Evolutionary conservation across 2,888 invertebrate genomes (phyloP), one percentile per base, ranked within the genome.

Genomic region (Nomada ruficornis): DNA sequence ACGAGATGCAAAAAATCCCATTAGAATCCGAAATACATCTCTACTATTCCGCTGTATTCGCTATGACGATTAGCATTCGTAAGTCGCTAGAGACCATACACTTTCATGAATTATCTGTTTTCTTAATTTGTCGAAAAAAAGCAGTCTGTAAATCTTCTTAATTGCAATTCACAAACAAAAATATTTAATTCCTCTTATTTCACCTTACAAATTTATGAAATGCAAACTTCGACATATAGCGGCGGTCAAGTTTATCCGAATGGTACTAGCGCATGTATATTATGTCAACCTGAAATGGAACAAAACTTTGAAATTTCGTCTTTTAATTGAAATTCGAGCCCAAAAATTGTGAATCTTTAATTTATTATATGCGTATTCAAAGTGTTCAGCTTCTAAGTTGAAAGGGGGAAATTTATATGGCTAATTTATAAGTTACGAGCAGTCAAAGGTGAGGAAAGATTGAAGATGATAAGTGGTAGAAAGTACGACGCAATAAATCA

Each of bases 291-390:
- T 7, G 7, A 36, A 77, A 78, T 80, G 78, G 59, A 64, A 59
- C 47, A 57, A 69, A 36, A 59, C 69, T 54, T 60, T 26, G 64
- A 55, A 67, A 71, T 71, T 77, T 62, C 70, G 67, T 71, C 78
- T 67, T 78, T 71, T 36, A 36, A 36, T 36, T 36, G 36, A 36
- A 36, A 7, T 36, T 7, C 36, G 36, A 36, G 36, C 36, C 5
- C 5, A 7, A 7, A 36, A 36, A 36, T 36, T 36, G 7, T 36
- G 36, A 36, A 36, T 7, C 0, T 36, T 47, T 47, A 47, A 13
- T 47, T 10, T 20, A 11, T 26, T 52, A 60, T 65, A 20, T 47
- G 13, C 42, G n/a, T 29, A 5, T 4, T 15, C 4, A 29, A 47
- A 57, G 23, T 2, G 42, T 23, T 4, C 2, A 2, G 9, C 18